Evolutionary conservation across 1,140 invertebrate genomes (phyloP), one percentile per base, ranked within the genome.

Genomic region (Sarcophaga peregrina): DNA sequence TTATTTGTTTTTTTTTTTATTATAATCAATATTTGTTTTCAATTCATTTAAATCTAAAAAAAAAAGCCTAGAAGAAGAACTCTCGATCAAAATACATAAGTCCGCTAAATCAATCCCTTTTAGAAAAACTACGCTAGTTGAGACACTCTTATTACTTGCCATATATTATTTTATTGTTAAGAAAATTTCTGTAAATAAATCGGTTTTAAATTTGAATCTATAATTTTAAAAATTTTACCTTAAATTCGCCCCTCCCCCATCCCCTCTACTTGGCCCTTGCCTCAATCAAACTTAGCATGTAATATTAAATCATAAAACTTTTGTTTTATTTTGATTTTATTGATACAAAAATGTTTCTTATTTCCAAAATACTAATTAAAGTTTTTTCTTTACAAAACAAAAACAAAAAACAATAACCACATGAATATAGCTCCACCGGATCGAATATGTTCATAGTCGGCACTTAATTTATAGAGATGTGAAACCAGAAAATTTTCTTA

Each of bases 401-500:
- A 50, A 80, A 54, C n/a, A 37, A 1, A 48, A 48, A 20, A 10
- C 10, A 81, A 8, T 46, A 52, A 3, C 0, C 46, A 45, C 1
- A 73, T 11, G 50, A 78, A 47, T 73, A 80, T 92, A 97, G 96
- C 93, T 98, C 91, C 95, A 97, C 93, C 96, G 98, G 93, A 99
- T 99, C 95, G 98, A 99, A 93, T 99, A 98, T 93, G 98, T 99
- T 90, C 99, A 99, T 93, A 97, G 96, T 90, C 96, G 98, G 91
- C 98, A 99, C 94, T 94, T 99, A 91, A 99, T 99, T 92, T 99
- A 99, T 92, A 95, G 98, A 90, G 98, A 99, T 93, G 97, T 99
- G 75, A 99, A 99, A 92, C 98, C 98, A 87, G 98, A 99, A 93
- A 99, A 99, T 93, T 99, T 99, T 94, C 95, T 99, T 90, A 99